Percentiles rank a stretch among this genome's conserved stretches.
phyloP scores from a whole-genome alignment of 2,797 vertebrate genomes.

The Buphagus erythrorhynchus region DNA sequence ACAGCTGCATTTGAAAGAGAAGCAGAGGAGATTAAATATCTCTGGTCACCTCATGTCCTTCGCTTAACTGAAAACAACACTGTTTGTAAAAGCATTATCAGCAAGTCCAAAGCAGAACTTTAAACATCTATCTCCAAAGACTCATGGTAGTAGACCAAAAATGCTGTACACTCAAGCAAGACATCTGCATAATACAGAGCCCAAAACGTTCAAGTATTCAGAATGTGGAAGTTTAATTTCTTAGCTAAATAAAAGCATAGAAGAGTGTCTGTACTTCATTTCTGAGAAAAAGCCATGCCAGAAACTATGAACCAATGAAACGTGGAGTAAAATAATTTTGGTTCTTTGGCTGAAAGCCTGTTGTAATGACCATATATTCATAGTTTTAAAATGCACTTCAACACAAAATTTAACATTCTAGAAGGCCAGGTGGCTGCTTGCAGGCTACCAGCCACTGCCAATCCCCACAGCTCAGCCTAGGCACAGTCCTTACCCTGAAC shows the following conservation, averaged over 20 bases:
- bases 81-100: neutral
- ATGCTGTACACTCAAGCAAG: neutral
- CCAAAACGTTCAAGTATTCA: neutral
- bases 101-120: neutral
- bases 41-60: neutral
- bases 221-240: fast-evolving
- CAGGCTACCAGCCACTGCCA: neutral
- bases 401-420: fast-evolving
- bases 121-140: neutral
- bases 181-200: fast-evolving
- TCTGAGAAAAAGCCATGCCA: fast-evolving
- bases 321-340: fast-evolving
- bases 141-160: fast-evolving
- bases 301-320: neutral
- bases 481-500: neutral
- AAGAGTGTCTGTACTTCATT: fast-evolving
- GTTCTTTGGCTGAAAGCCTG: neutral
- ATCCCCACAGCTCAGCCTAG: neutral
- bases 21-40: neutral
- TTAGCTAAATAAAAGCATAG: neutral
- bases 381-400: fast-evolving
- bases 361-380: fast-evolving
- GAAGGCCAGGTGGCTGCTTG: neutral
- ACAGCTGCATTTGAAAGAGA: neutral
- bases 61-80: neutral